Conservation (phyloP, 2,797 vertebrate genomes). For the Babyrousa celebensis region DNA sequence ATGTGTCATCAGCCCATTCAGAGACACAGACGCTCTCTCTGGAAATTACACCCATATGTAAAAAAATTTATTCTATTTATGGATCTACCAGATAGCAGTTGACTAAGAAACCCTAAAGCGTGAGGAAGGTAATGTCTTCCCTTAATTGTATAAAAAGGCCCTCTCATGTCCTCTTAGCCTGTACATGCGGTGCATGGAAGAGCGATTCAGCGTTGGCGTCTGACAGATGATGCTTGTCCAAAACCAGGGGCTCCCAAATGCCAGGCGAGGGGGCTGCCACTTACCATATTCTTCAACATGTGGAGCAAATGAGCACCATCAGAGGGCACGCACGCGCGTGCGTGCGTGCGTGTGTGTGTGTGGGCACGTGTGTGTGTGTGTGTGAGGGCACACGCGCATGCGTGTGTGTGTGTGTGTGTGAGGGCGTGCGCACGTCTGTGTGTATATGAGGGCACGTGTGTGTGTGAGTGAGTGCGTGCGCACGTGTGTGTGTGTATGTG, state of each 20-base stretch:
- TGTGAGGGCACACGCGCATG: no score
- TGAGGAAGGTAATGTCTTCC: neutral
- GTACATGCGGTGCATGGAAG: no score
- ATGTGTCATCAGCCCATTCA: neutral
- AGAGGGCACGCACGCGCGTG: no score
- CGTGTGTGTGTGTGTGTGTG: no score
- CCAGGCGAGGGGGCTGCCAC: neutral
- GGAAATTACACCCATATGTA: neutral
- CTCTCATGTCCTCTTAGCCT: neutral
- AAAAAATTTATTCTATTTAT: neutral
- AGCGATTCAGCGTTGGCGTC: neutral
- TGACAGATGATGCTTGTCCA: neutral
- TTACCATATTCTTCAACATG: neutral
- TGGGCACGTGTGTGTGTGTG: no score
- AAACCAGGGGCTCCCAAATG: neutral
- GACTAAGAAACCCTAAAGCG: slow-evolving; percentile 11
- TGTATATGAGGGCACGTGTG: no score
- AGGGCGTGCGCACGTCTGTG: no score
- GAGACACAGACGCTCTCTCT: neutral
- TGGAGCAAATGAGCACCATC: neutral
- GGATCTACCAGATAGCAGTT: neutral
- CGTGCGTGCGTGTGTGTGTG: no score
- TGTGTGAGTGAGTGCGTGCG: no score
- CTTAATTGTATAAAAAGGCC: neutral
- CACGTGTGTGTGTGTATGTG: no score